A percentile compares a stretch with the other conserved stretches of the same genome.
These are phyloP conservation scores for Struthio camelus DNA, from an alignment of 2,113 vertebrate genomes.

Conservation along the genomic window DNA sequence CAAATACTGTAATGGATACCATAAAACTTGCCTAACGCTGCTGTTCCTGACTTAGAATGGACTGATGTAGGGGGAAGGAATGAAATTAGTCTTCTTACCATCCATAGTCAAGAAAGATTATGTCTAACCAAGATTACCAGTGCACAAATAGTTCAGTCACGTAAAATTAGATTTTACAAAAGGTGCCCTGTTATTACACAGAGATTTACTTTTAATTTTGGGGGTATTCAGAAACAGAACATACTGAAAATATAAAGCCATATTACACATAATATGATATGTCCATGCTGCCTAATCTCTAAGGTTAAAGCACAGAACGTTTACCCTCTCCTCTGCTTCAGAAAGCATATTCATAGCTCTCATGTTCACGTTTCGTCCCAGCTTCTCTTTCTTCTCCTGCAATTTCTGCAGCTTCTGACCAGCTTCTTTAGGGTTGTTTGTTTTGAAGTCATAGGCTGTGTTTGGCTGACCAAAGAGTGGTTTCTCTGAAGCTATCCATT, in stretches of 20 bases:
- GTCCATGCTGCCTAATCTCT: not conserved
- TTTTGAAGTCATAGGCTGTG: conserved; percentile 91
- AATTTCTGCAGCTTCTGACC: conserved; percentile 86
- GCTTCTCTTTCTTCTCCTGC: conserved; percentile 81
- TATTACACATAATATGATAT: not conserved
- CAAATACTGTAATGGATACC: not conserved
- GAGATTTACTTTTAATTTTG: not conserved
- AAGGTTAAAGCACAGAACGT: not conserved
- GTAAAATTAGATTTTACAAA: not conserved
- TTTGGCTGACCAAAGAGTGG: conserved; percentile 88
- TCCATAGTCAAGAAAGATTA: not conserved
- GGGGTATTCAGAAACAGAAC: not conserved
- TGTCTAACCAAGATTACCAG: not conserved
- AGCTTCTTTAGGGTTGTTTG: conserved; percentile 82
- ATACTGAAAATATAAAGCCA: not conserved
- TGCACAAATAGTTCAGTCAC: not conserved
- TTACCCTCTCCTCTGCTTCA: conserved; percentile 90
- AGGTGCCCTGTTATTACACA: not conserved
- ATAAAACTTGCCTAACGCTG: not conserved
- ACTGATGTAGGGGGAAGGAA: not conserved
- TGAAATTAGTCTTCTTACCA: not conserved
- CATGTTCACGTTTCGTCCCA: conserved; percentile 87
- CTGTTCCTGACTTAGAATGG: not conserved
- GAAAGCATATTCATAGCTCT: conserved; percentile 89
- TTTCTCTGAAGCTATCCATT: conserved; percentile 92